phyloP scores from a whole-genome alignment of 2,113 vertebrate species.

The Percopsis transmontana region DNA sequence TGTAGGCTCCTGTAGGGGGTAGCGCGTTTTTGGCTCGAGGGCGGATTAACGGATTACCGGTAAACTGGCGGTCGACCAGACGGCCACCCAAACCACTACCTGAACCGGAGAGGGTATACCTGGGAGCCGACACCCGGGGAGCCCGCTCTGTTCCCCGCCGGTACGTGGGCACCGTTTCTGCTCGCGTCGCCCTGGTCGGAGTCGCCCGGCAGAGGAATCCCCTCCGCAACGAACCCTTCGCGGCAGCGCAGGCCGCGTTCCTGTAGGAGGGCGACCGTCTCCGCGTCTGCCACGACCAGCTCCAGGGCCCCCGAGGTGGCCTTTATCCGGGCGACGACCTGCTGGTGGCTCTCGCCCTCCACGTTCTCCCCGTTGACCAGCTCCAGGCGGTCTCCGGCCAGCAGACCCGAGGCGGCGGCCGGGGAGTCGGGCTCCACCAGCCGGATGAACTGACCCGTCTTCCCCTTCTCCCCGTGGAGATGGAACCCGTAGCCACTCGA shows the following conservation, averaged over 20 bases:
- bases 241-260: slow-evolving; percentile 75
- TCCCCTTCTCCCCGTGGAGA: slow-evolving; percentile 87
- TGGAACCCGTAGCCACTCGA: slow-evolving; percentile 88
- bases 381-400: slow-evolving; percentile 85
- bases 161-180: slow-evolving; percentile 52
- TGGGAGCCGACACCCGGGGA: slow-evolving; percentile 55
- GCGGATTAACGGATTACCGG: too few relatives aligned
- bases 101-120: slow-evolving; percentile 1
- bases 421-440: slow-evolving; percentile 89
- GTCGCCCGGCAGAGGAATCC: slow-evolving; percentile 67
- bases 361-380: slow-evolving; percentile 92
- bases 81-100: neutral
- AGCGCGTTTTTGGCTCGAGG: too few relatives aligned
- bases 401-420: slow-evolving; percentile 83
- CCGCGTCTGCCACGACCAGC: slow-evolving; percentile 85
- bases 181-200: slow-evolving; percentile 37
- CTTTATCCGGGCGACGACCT: slow-evolving; percentile 89
- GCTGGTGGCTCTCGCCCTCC: slow-evolving; percentile 90
- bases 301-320: slow-evolving; percentile 76
- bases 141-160: slow-evolving; percentile 59
- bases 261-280: slow-evolving; percentile 77
- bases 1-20: too few relatives aligned
- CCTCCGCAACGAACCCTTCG: slow-evolving; percentile 74
- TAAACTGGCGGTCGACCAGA: too few relatives aligned
- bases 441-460: slow-evolving; percentile 89